Evolutionary conservation across 2,797 vertebrate genomes (phyloP), one percentile per base, ranked within the genome.

Genomic region (Anguilla marmorata): DNA sequence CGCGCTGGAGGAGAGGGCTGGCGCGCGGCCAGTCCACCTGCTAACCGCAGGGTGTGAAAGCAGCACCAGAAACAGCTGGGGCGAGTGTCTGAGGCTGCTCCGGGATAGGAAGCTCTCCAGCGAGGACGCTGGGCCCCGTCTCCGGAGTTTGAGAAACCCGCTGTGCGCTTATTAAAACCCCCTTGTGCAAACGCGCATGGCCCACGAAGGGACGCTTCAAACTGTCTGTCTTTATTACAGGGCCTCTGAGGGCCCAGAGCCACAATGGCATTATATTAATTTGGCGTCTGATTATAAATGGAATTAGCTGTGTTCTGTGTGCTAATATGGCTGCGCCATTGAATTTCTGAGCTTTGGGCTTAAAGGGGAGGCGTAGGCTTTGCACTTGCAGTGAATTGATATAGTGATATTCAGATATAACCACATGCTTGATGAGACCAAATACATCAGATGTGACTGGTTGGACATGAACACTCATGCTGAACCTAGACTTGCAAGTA

Each of bases 1-100:
- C 5, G 45, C 7, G 79, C 41, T 14, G 24, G 19, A 50, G 79
- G 6, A 82, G 24, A 82, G 45, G 79, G 45, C 41, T 82, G 79
- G 79, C 79, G 9, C 79, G 0, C 21, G 45, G 41, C 79, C 79
- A 82, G 79, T 33, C 79, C 79, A 82, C 79, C 79, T 82, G 79
- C 79, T 21, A 50, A 50, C 41, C 3, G 45, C 45, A 11, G 79
- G 21, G 41, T 45, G 24, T 11, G 19, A 82, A 82, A 48, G 45
- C 21, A 21, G 24, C 45, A 8, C 6, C 21, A 50, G 19, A 45
- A 82, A 82, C 79, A 82, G 41, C 79, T 50, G 45, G 1, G 8
- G 79, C 1, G 21, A n/a, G 21, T 50, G 37, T 82, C 41, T 24
- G 45, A 3, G 79, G 41, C 37, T 80, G 76, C 41, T 33, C 30